Conservation (phyloP, 2,888 invertebrate species). For the Peribatodes rhomboidaria region DNA sequence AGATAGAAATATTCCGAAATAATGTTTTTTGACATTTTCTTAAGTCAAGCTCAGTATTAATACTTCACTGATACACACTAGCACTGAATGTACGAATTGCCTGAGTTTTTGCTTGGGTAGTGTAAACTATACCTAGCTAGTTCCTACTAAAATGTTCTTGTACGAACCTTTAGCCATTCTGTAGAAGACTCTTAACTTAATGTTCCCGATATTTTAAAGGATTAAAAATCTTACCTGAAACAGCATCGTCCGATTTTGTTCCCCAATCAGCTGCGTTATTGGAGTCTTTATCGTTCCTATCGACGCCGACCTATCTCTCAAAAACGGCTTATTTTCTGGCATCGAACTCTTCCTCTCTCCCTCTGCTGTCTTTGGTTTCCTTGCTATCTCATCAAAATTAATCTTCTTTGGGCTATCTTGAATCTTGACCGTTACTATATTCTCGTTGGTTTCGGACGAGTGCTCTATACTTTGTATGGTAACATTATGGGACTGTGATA, state of each 20-base stretch:
- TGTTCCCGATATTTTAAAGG: too few species aligned
- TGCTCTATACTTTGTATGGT: conserved; percentile 7
- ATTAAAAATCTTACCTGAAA: conserved; percentile 89
- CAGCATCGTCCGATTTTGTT: conserved; percentile 97
- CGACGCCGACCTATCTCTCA: conserved; percentile 87
- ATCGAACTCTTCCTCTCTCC: conserved; percentile 50
- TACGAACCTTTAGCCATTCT: too few species aligned
- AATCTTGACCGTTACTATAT: background rate
- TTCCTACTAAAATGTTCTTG: too few species aligned
- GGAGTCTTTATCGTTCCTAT: conserved; percentile 87
- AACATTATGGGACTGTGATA: background rate
- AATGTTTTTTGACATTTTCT: too few species aligned
- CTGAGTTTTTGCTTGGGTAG: too few species aligned
- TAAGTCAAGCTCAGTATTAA: too few species aligned
- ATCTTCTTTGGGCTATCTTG: conserved; percentile 51
- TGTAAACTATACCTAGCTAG: too few species aligned
- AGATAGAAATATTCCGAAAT: too few species aligned
- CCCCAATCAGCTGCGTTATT: conserved; percentile 82
- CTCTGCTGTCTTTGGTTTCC: conserved; percentile 55
- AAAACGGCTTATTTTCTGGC: conserved; percentile 76
- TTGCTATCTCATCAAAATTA: conserved; percentile 68
- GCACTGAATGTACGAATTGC: too few species aligned
- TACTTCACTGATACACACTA: too few species aligned
- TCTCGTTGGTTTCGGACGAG: conserved; percentile 16
- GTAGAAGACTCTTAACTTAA: too few species aligned